Evolutionary conservation across 1,140 invertebrate species (phyloP).

Genomic region (Lysiphlebus fabarum): DNA sequence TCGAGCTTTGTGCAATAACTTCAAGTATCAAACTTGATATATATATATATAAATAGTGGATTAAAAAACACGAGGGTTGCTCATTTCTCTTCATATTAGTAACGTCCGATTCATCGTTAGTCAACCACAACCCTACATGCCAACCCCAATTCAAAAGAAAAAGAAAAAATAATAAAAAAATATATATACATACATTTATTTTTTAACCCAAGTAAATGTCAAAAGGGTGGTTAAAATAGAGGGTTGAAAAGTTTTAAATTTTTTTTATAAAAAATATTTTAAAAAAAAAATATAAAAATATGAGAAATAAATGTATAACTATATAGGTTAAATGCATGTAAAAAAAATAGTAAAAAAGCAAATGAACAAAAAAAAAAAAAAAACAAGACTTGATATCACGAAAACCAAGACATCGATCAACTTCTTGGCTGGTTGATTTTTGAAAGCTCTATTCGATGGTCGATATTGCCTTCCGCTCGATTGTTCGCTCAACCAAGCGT

Average conservation of each 20-base stretch:
- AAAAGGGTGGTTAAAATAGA: too few relatives aligned
- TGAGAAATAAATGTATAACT: neutral
- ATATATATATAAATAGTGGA: too few relatives aligned
- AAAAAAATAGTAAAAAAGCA: neutral
- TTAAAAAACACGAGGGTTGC: neutral
- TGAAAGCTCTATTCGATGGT: slow-evolving; percentile 10
- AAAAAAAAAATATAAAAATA: neutral
- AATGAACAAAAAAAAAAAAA: neutral
- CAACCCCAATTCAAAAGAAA: neutral
- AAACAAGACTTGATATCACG: slow-evolving; percentile 8
- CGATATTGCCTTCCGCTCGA: slow-evolving; percentile 28
- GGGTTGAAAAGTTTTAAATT: too few relatives aligned
- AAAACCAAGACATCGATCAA: slow-evolving; percentile 21
- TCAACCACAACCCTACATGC: slow-evolving; percentile 5
- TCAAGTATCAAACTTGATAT: slow-evolving; percentile 27
- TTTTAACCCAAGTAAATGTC: too few relatives aligned
- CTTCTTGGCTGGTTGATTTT: slow-evolving; percentile 21
- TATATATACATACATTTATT: neutral
- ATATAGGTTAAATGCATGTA: neutral
- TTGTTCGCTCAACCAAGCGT: slow-evolving; percentile 24
- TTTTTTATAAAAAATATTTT: too few relatives aligned
- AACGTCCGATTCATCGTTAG: slow-evolving; percentile 16
- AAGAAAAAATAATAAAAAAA: neutral
- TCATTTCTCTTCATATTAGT: slow-evolving; percentile 25
- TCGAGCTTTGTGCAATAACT: slow-evolving; percentile 27